Evolutionary conservation across 2,888 invertebrate genomes (phyloP).

Genomic region (Cactoblastis cactorum): DNA sequence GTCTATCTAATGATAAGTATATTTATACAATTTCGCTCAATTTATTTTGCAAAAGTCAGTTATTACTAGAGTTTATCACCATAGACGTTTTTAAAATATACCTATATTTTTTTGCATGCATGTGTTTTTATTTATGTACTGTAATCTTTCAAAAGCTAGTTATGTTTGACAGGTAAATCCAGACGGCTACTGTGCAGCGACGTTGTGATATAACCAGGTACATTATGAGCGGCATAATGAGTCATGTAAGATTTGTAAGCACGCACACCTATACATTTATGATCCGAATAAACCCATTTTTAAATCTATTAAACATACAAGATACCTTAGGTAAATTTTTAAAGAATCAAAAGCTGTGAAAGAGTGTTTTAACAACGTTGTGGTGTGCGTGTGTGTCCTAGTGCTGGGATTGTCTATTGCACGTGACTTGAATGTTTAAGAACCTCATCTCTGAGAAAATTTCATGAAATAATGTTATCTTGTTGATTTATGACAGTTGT

Average conservation of each 20-base stretch:
- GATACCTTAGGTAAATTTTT: not conserved
- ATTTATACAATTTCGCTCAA: too few species aligned
- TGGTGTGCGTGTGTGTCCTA: too few species aligned
- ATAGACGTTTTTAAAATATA: too few species aligned
- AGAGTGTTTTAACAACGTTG: too few species aligned
- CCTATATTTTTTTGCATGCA: too few species aligned
- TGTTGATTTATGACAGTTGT: too few species aligned
- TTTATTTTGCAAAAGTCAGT: too few species aligned
- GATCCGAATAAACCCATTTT: too few species aligned
- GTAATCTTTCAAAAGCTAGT: too few species aligned
- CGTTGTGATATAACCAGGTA: slow-evolving; percentile 60
- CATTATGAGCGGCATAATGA: slow-evolving; percentile 49
- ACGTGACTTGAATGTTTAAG: not conserved
- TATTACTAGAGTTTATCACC: too few species aligned
- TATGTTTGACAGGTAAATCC: slow-evolving; percentile 29
- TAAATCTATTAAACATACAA: not conserved
- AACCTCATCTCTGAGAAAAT: not conserved
- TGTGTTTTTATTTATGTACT: too few species aligned
- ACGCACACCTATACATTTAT: not conserved
- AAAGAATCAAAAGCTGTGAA: not conserved
- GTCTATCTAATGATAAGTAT: too few species aligned
- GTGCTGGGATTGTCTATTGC: not conserved
- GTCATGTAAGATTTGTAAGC: not conserved
- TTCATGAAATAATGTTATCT: not conserved
- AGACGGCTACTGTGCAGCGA: slow-evolving; percentile 28